Evolutionary conservation across 2,888 invertebrate species (phyloP).

Genomic region (Dascillus cervinus): DNA sequence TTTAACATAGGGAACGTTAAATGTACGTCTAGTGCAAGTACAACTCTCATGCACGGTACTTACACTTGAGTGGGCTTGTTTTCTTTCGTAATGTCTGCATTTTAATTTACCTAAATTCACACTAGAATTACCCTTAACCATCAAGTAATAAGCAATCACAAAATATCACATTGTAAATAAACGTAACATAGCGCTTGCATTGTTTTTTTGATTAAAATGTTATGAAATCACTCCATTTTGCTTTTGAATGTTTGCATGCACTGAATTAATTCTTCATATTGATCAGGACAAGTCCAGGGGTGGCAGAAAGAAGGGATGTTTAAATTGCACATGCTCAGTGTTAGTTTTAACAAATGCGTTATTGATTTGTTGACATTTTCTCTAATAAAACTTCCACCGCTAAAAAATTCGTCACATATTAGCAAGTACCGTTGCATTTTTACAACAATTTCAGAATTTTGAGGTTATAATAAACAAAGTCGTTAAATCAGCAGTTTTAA

Average conservation of each 20-base stretch:
- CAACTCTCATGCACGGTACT: slow-evolving; percentile 45
- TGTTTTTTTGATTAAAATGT: not conserved
- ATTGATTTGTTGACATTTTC: slow-evolving; percentile 8
- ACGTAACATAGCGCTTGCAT: slow-evolving; percentile 5
- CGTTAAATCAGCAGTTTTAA: not conserved
- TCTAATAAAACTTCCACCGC: too few relatives aligned
- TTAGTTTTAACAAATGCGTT: slow-evolving; percentile 16
- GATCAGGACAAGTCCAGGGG: slow-evolving; percentile 31
- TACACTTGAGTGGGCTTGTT: slow-evolving; percentile 91
- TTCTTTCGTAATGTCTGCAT: slow-evolving; percentile 92
- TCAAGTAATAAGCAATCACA: slow-evolving; percentile 30
- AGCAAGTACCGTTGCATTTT: too few relatives aligned
- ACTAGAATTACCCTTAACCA: slow-evolving; percentile 22
- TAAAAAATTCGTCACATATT: too few relatives aligned
- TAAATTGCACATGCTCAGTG: slow-evolving; percentile 28
- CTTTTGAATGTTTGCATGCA: slow-evolving; percentile 16
- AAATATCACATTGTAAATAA: slow-evolving; percentile 29
- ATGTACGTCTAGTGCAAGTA: too few relatives aligned
- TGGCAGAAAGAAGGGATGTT: slow-evolving; percentile 30
- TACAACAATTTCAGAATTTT: too few relatives aligned
- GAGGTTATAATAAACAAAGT: too few relatives aligned
- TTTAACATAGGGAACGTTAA: not conserved
- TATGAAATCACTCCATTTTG: slow-evolving; percentile 2
- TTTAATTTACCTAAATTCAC: slow-evolving; percentile 15
- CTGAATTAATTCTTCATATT: slow-evolving; percentile 30